Evolutionary conservation across 35 echinoderm and acorn worm genomes (phyloP), one percentile per base, ranked within the genome.

Genomic region (Holothuria glaberrima): DNA sequence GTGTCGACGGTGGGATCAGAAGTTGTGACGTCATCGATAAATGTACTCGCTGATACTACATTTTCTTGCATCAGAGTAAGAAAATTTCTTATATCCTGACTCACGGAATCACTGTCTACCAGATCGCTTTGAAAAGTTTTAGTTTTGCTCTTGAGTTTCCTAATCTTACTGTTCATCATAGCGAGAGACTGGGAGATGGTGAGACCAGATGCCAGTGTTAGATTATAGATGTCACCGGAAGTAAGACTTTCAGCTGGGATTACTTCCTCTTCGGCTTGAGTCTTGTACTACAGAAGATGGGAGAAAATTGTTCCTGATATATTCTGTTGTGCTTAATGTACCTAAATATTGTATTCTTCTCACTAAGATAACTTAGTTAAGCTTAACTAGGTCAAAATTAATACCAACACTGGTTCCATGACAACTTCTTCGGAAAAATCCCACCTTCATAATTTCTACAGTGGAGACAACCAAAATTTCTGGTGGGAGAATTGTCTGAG

Each of bases 181-280:
- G 41, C 74, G 44, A 78, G 14, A 10, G 74, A 78, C 38, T 78
- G 74, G 50, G 74, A 52, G 38, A 97, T 45, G 20, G 95, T 92
- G 44, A 94, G 22, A 21, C 95, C 95, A 57, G 95, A 92, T n/a
- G 68, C 59, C 58, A 97, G 20, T 75, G 90, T 97, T 71, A 97
- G 45, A 59, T 92, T 94, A 21, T 54, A 62, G 66, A 94, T 35
- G 48, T 94, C 95, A 24, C 36, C 76, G 13, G 94, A 93, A 13
- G 86, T 94, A 44, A 89, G 38, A 25, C 74, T 30, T 59, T 71
- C 38, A 27, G 75, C 77, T 21, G 90, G 74, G n/a, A 94, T 61
- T n/a, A 87, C 68, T 61, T 85, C 85, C 30, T 61, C 78, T 24
- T 69, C 64, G 10, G 62, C 34, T 0, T 68, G 57, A 10, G 95